Conservation (phyloP, 2,113 vertebrate genomes). For the Tragelaphus strepsiceros region DNA sequence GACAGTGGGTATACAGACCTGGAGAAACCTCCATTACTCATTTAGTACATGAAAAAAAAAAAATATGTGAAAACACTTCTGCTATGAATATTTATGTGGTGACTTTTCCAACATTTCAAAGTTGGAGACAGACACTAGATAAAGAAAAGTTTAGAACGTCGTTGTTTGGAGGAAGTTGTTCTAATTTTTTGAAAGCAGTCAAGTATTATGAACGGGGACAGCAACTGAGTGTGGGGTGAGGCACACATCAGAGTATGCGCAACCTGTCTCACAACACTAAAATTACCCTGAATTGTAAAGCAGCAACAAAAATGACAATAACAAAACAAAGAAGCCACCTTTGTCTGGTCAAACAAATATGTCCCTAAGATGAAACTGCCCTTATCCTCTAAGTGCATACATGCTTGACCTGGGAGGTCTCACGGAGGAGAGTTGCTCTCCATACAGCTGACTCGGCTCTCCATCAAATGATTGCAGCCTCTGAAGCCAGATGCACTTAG, state of each 20-base stretch:
- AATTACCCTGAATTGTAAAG: background rate
- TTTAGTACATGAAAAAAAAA: background rate
- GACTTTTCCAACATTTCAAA: background rate
- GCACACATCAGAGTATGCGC: background rate
- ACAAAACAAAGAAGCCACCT: background rate
- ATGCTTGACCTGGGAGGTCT: background rate
- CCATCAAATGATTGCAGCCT: fast-evolving
- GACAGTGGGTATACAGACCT: background rate
- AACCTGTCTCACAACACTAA: background rate
- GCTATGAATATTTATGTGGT: background rate
- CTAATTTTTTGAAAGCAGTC: background rate
- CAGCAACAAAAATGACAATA: background rate
- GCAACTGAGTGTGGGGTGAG: fast-evolving
- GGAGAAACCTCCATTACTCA: background rate
- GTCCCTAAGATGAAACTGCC: background rate
- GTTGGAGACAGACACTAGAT: background rate
- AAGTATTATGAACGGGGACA: background rate
- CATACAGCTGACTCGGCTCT: background rate
- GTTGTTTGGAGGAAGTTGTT: background rate
- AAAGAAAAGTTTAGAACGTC: background rate
- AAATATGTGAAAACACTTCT: background rate
- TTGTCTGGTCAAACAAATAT: background rate
- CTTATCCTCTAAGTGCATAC: background rate
- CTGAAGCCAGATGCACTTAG: background rate
- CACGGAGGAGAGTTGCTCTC: fast-evolving